Conservation (phyloP, 2,888 invertebrate genomes). For the Sipha maydis region DNA sequence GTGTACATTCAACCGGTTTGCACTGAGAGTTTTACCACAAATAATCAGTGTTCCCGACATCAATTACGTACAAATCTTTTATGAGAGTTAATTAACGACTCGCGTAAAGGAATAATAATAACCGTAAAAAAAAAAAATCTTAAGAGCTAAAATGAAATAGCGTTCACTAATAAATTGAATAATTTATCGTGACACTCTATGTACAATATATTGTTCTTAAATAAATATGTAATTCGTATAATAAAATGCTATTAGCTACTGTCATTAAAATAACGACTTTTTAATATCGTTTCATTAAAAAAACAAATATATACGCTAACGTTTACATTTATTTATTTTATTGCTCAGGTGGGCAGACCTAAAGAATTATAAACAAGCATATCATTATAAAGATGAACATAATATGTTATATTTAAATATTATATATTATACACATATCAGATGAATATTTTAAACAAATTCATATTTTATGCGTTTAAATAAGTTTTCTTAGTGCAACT, state of each 20-base stretch:
- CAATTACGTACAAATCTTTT: slow-evolving; percentile 22
- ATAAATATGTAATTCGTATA: not conserved
- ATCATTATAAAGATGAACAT: no score
- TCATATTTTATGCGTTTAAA: no score
- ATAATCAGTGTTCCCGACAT: slow-evolving; percentile 34
- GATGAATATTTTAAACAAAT: no score
- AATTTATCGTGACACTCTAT: not conserved
- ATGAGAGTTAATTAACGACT: not conserved
- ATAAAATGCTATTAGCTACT: not conserved
- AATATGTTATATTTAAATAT: no score
- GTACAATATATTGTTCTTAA: not conserved
- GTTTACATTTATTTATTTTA: no score
- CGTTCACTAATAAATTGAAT: not conserved
- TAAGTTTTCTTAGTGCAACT: no score
- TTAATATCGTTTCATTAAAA: no score
- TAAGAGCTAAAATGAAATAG: not conserved
- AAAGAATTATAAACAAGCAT: no score
- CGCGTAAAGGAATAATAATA: not conserved
- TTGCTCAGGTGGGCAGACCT: no score
- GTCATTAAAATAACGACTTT: no score
- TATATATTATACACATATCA: no score
- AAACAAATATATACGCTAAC: no score
- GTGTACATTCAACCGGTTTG: slow-evolving; percentile 34
- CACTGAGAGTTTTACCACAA: slow-evolving; percentile 33
- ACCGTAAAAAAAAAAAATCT: not conserved